Evolutionary conservation across 2,888 invertebrate species (phyloP).

Genomic region (Parasteatoda lunata): DNA sequence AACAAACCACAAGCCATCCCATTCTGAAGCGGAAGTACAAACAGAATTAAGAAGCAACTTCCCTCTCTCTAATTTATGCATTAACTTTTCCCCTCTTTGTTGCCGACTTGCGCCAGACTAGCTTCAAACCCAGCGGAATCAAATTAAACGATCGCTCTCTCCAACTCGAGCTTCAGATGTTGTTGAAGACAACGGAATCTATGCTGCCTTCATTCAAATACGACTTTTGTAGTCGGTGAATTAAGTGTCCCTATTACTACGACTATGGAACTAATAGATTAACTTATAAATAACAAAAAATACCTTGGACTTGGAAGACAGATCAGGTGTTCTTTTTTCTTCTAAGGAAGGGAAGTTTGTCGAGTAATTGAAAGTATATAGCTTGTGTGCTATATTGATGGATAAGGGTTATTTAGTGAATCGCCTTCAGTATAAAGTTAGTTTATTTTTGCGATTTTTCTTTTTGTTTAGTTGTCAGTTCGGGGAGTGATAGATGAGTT

Average conservation of each 20-base stretch:
- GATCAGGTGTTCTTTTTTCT: conserved; percentile 17
- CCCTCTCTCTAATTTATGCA: not conserved
- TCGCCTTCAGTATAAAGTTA: not conserved
- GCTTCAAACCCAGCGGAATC: conserved; percentile 5
- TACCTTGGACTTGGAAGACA: conserved; percentile 1
- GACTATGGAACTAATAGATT: conserved; percentile 29
- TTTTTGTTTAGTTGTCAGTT: conserved; percentile 19
- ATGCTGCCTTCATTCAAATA: conserved; percentile 20
- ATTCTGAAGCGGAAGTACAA: not conserved
- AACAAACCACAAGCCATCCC: no score
- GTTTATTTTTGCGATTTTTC: not conserved
- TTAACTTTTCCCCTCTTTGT: not conserved
- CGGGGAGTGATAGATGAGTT: conserved; percentile 39
- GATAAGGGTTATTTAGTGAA: conserved; percentile 35
- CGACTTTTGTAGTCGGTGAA: conserved; percentile 27
- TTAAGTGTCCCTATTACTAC: conserved; percentile 28
- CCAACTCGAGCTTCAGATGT: not conserved
- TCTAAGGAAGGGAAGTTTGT: conserved; percentile 33
- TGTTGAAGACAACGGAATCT: not conserved
- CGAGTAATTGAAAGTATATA: conserved; percentile 32
- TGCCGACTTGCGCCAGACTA: not conserved
- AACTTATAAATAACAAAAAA: conserved; percentile 45
- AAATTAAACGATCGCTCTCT: conserved; percentile 29
- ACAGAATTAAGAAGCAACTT: conserved; percentile 2
- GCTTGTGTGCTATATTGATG: conserved; percentile 27